phyloP scores from a whole-genome alignment of 2,113 vertebrate genomes.

The Mus spicilegus region DNA sequence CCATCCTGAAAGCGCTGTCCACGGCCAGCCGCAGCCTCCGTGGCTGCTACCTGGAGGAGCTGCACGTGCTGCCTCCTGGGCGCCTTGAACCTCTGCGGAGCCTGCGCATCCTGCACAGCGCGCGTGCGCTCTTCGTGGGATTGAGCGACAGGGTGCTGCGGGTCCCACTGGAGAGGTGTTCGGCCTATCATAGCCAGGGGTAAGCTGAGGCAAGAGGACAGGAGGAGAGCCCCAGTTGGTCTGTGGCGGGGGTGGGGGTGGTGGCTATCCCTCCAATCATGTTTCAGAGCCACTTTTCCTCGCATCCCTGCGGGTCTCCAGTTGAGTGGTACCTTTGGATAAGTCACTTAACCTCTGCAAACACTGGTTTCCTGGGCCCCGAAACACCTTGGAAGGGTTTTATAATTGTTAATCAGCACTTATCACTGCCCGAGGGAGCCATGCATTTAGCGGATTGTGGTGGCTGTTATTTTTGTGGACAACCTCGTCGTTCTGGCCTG shows the following conservation, averaged over 20 bases:
- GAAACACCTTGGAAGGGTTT: neutral
- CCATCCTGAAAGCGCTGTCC: constrained; percentile 96
- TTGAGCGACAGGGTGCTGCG: constrained; percentile 94
- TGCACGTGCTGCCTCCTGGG: constrained; percentile 93
- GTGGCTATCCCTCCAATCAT: neutral
- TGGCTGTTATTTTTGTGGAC: neutral
- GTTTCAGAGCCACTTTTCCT: neutral
- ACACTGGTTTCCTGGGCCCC: neutral
- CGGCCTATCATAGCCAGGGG: constrained; percentile 92
- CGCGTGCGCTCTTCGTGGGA: constrained; percentile 96
- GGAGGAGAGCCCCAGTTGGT: fast-evolving
- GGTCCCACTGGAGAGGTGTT: constrained; percentile 96
- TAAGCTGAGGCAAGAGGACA: constrained; percentile 83
- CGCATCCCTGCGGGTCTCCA: neutral
- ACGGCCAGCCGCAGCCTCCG: constrained; percentile 94
- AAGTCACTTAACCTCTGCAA: neutral
- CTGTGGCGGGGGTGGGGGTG: too few species aligned
- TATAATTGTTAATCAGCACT: neutral
- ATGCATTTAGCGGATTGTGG: neutral
- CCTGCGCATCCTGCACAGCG: constrained; percentile 96
- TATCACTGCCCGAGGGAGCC: neutral
- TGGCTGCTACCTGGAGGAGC: constrained; percentile 98
- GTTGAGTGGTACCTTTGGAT: neutral
- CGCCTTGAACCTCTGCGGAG: constrained; percentile 93
- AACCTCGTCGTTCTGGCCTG: neutral